Evolutionary conservation across 2,797 vertebrate genomes (phyloP).

Genomic region (Dromococcyx pavoninus): DNA sequence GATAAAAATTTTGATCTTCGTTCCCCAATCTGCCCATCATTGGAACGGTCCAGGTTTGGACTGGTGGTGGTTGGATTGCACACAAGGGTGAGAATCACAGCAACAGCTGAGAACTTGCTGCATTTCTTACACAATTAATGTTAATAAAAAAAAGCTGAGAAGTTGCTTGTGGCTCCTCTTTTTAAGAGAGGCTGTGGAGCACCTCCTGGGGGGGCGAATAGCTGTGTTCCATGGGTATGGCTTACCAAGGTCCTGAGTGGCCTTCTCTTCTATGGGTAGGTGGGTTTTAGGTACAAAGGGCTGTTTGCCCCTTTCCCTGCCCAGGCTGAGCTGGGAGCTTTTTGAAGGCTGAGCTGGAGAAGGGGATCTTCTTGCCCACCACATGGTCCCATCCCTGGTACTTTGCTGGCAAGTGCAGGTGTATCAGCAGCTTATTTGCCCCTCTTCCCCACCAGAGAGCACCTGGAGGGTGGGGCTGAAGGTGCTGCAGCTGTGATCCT

Average conservation of each 20-base stretch:
- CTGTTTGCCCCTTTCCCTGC: background rate
- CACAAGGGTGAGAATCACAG: accelerated
- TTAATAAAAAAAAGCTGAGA: background rate
- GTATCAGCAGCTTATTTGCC: background rate
- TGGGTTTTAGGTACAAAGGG: background rate
- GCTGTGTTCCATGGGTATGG: accelerated
- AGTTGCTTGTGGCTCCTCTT: background rate
- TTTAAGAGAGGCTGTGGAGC: background rate
- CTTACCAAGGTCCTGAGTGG: background rate
- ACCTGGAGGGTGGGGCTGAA: background rate
- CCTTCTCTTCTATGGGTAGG: background rate
- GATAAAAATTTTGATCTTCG: background rate
- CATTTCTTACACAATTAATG: background rate
- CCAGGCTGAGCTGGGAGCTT: background rate
- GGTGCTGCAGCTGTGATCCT: background rate
- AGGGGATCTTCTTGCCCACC: background rate
- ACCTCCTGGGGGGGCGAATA: background rate
- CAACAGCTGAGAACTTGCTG: background rate
- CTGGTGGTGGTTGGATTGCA: background rate
- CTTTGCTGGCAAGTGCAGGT: background rate
- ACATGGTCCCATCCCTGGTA: background rate
- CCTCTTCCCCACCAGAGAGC: too few species aligned
- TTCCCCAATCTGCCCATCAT: background rate
- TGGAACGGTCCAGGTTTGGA: background rate
- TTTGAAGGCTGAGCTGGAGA: background rate